phyloP scores from a whole-genome alignment of 2,888 invertebrate genomes.

The Lasioglossum malachurum region DNA sequence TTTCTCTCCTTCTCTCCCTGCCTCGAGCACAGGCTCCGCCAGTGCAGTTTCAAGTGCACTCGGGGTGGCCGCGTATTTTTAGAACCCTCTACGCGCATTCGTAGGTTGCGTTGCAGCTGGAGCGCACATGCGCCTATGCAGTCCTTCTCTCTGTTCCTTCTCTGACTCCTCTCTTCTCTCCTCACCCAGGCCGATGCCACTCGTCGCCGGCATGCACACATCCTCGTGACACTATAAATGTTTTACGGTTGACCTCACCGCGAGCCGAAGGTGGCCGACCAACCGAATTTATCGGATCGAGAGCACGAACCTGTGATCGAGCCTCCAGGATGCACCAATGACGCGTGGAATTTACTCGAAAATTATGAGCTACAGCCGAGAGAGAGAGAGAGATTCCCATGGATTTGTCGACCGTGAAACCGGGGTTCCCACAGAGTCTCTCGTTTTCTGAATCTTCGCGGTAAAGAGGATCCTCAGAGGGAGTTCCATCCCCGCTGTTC shows the following conservation, averaged over 20 bases:
- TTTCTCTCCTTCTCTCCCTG: not conserved
- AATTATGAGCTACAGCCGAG: not conserved
- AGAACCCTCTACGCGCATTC: constrained; percentile 71
- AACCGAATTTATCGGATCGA: constrained; percentile 56
- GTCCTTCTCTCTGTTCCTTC: not conserved
- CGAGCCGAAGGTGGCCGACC: constrained; percentile 11
- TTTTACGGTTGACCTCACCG: constrained; percentile 73
- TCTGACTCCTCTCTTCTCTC: not conserved
- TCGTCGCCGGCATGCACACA: constrained; percentile 35
- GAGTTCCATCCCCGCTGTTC: not conserved
- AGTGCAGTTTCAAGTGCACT: constrained; percentile 76
- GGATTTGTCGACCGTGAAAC: not conserved
- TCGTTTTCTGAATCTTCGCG: not conserved
- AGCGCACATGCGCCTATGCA: constrained; percentile 77
- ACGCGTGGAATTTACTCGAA: not conserved
- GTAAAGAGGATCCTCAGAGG: not conserved
- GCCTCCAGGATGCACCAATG: not conserved
- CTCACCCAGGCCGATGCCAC: constrained; percentile 29
- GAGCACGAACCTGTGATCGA: not conserved
- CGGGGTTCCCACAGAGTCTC: not conserved
- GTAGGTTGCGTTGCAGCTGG: constrained; percentile 76
- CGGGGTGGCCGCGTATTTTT: constrained; percentile 78
- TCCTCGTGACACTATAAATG: constrained; percentile 72
- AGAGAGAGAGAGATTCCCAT: not conserved
- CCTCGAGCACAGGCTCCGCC: constrained; percentile 21